These are phyloP conservation scores for Cherax destructor DNA, from an alignment of 1,140 invertebrate species.

Conservation along the genomic window DNA sequence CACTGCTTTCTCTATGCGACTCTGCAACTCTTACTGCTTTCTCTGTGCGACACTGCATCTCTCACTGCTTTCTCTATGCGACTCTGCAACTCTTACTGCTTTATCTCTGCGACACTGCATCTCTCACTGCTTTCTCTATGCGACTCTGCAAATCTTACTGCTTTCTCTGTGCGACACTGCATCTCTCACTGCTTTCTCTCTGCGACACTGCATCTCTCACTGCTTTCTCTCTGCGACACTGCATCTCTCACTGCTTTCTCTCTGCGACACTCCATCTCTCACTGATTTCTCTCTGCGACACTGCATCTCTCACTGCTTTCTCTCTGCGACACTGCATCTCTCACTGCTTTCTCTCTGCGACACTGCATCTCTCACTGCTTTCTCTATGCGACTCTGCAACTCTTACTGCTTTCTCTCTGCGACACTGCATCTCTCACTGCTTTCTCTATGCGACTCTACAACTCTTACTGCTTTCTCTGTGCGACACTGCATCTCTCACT, in stretches of 20 bases:
- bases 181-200: not conserved
- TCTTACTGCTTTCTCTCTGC: not conserved
- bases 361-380: not conserved
- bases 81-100: not conserved
- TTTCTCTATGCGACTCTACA: not conserved
- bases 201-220: not conserved
- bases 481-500: not conserved
- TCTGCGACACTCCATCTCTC: not conserved
- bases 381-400: not conserved
- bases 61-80: not conserved
- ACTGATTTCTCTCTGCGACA: not conserved
- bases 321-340: no score
- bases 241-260: not conserved
- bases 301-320: not conserved
- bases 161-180: no score
- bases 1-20: not conserved
- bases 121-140: not conserved
- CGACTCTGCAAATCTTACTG: not conserved
- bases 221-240: not conserved
- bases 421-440: not conserved
- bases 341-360: not conserved
- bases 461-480: not conserved
- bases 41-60: not conserved
- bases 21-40: not conserved
- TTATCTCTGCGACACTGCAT: not conserved